Conservation (phyloP, 2,797 vertebrate genomes). For the Fratercula arctica region DNA sequence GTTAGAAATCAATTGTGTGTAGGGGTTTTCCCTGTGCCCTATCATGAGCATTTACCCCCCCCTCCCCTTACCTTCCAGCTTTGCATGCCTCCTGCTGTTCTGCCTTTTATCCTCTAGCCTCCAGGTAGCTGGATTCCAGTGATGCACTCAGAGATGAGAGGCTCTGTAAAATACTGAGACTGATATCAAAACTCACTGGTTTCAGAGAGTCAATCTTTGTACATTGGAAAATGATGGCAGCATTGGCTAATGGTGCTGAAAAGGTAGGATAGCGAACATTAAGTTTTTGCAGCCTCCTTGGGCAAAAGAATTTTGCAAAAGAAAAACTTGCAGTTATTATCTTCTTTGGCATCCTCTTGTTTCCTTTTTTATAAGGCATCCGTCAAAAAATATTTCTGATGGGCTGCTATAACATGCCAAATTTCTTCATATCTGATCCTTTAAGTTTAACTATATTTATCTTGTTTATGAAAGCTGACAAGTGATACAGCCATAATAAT, state of each 20-base stretch:
- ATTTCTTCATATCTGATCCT: conserved; percentile 49
- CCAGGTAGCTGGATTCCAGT: neutral
- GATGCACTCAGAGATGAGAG: neutral
- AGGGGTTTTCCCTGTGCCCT: conserved; percentile 40
- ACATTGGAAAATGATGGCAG: neutral
- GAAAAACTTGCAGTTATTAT: neutral
- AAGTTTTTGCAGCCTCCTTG: neutral
- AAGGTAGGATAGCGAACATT: neutral
- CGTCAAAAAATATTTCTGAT: conserved; percentile 36
- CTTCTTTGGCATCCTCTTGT: neutral
- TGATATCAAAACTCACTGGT: neutral
- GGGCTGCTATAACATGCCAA: neutral
- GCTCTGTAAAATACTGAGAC: neutral
- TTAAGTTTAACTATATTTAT: conserved; percentile 59
- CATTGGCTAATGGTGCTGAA: neutral
- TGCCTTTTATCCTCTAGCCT: neutral
- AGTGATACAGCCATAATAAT: conserved; percentile 43
- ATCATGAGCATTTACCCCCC: neutral
- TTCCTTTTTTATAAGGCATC: conserved; percentile 13
- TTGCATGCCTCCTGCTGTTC: neutral
- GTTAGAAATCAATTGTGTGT: neutral
- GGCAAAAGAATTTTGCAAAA: conserved; percentile 5
- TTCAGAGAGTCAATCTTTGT: neutral
- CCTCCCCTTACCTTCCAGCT: neutral
- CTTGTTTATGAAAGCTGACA: conserved; percentile 59